Evolutionary conservation across 2,888 invertebrate genomes (phyloP), one percentile per base, ranked within the genome.

Genomic region (Tetropium fuscum): DNA sequence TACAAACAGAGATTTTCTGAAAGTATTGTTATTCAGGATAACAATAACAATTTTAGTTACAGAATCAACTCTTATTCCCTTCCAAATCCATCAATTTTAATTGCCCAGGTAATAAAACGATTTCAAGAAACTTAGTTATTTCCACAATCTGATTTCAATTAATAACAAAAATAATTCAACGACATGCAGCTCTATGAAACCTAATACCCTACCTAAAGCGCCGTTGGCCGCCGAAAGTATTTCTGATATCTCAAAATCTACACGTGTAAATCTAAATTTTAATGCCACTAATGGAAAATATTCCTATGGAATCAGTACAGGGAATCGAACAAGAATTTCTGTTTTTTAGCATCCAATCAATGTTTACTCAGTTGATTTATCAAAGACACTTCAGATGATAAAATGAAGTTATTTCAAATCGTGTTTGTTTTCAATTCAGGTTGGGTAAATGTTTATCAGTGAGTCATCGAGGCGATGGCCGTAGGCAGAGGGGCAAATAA

Each of bases 341-440:
- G 22, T 41, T 41, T 41, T 41, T 41, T 41, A 22, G 19, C 45
- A 13, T 36, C 51, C 36, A 51, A 51, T 51, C 51, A 36, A 27
- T 51, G 40, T 51, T 51, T 51, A 51, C 51, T 10, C n/a, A 51
- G 38, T 51, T 51, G 51, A 51, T 49, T 49, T 49, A 49, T 38
- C 51, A 45, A 16, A 30, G 38, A 25, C 41, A 41, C 51, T 36
- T 51, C 18, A 40, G 51, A 51, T 38, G 40, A 51, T 51, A 51
- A 51, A 51, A 38, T 10, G 40, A 19, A 34, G 53, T 53, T 53
- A 53, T 25, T 53, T 53, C 53, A 7, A 36, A 13, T 38, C 18
- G 16, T 53, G 53, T 53, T 53, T 53, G 53, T 53, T 53, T 53
- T 41, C 53, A 43, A 53, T 53, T 53, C 53, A 22, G 22, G 20